Evolutionary conservation across 2,113 vertebrate species (phyloP).

Genomic region (Rhodinocichla rosea): DNA sequence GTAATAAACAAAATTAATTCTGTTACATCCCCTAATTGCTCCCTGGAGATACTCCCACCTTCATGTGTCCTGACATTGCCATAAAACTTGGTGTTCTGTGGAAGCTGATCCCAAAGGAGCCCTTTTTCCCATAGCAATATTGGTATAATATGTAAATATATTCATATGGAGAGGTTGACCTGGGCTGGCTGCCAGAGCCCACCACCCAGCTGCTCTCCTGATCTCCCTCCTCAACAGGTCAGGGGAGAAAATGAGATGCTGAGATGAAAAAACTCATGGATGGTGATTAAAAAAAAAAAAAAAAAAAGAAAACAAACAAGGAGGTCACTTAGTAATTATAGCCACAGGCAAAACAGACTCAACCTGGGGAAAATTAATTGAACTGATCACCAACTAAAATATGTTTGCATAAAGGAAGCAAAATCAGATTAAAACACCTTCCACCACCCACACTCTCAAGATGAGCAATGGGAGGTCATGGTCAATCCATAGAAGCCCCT

Average conservation of each 20-base stretch:
- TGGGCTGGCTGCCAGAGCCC: not conserved
- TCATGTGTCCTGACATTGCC: not conserved
- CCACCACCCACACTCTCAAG: not conserved
- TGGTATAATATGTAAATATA: not conserved
- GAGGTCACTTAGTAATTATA: not conserved
- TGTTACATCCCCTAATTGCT: not conserved
- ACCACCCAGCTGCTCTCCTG: not conserved
- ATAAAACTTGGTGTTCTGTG: not conserved
- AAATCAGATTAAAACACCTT: not conserved
- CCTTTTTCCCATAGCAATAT: not conserved
- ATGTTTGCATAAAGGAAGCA: not conserved
- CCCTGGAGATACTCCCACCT: not conserved
- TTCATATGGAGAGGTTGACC: not conserved
- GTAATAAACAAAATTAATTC: not conserved
- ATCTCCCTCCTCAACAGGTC: not conserved
- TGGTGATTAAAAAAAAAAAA: not conserved
- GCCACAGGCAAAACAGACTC: not conserved
- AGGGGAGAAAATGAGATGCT: not conserved
- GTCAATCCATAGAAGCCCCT: not conserved
- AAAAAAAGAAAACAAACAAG: not conserved
- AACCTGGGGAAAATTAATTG: not conserved
- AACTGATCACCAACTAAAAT: not conserved
- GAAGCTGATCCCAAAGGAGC: not conserved
- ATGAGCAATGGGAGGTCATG: rapidly evolving
- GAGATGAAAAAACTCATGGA: not conserved